Conservation (phyloP, 2,888 invertebrate species). For the Mellilla xanthometata region DNA sequence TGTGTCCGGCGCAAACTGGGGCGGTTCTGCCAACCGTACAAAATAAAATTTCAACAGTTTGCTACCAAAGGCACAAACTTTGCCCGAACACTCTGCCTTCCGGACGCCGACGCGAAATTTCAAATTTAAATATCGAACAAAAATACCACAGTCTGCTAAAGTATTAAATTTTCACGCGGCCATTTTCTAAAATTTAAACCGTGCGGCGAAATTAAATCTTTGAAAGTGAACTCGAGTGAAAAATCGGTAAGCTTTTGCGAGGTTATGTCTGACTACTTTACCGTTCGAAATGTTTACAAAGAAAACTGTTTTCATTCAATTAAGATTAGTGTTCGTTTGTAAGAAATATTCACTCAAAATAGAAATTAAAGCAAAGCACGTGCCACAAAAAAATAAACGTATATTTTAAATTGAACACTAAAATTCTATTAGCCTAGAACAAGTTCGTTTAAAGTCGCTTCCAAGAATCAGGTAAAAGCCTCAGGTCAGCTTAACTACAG, state of each 20-base stretch:
- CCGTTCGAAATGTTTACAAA: not conserved
- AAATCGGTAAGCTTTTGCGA: constrained; percentile 21
- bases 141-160: constrained; percentile 27
- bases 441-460: constrained; percentile 20
- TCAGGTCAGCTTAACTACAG: constrained; percentile 62
- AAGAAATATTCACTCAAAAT: no score
- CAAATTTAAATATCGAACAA: constrained; percentile 45
- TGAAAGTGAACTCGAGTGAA: constrained; percentile 21
- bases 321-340: no score
- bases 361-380: no score
- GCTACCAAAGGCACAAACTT: constrained; percentile 38
- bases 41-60: constrained; percentile 55
- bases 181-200: constrained; percentile 22
- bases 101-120: constrained; percentile 41
- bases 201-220: constrained; percentile 27
- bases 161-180: constrained; percentile 12
- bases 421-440: not conserved
- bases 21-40: constrained; percentile 35
- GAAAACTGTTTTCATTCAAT: not conserved
- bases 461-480: constrained; percentile 44
- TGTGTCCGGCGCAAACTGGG: constrained; percentile 35
- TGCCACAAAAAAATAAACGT: no score
- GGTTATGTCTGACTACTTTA: not conserved
- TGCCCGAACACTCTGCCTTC: constrained; percentile 40
- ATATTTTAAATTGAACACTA: no score